phyloP scores from a whole-genome alignment of 2,888 invertebrate species.

The Volucella inflata region DNA sequence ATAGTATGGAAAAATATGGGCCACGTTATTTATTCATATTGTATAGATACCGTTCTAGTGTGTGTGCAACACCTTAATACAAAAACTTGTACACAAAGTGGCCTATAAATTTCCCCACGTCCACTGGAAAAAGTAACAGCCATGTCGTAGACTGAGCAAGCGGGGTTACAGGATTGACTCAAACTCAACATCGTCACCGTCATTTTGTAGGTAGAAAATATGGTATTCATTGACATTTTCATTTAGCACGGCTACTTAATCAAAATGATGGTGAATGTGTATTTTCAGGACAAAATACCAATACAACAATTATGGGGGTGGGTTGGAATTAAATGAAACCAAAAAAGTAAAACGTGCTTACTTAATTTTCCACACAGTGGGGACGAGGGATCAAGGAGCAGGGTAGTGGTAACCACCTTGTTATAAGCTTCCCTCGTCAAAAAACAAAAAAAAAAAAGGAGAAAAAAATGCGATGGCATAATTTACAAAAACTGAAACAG shows the following conservation, averaged over 20 bases:
- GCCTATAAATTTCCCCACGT: constrained; percentile 19
- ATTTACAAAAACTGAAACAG: constrained; percentile 55
- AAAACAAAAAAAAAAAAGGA: neutral
- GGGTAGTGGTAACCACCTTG: too few species aligned
- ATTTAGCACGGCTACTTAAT: constrained; percentile 60
- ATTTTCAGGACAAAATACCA: too few species aligned
- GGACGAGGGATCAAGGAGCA: too few species aligned
- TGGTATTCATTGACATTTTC: constrained; percentile 70
- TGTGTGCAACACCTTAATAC: neutral
- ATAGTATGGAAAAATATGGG: constrained; percentile 42
- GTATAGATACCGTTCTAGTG: constrained; percentile 8
- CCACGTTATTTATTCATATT: constrained; percentile 63
- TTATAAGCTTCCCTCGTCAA: neutral
- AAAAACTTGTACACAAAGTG: neutral
- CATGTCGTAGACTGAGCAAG: too few species aligned
- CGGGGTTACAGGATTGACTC: too few species aligned
- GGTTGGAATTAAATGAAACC: too few species aligned
- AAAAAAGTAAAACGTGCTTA: too few species aligned
- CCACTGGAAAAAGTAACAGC: too few species aligned
- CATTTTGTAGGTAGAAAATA: constrained; percentile 3
- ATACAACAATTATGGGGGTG: too few species aligned
- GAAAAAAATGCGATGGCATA: constrained; percentile 36
- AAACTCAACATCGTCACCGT: neutral
- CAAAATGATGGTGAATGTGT: constrained; percentile 37
- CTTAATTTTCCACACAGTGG: too few species aligned